These are phyloP conservation scores for Limnephilus auricula DNA, from an alignment of 2,888 invertebrate genomes.

Conservation along the genomic window DNA sequence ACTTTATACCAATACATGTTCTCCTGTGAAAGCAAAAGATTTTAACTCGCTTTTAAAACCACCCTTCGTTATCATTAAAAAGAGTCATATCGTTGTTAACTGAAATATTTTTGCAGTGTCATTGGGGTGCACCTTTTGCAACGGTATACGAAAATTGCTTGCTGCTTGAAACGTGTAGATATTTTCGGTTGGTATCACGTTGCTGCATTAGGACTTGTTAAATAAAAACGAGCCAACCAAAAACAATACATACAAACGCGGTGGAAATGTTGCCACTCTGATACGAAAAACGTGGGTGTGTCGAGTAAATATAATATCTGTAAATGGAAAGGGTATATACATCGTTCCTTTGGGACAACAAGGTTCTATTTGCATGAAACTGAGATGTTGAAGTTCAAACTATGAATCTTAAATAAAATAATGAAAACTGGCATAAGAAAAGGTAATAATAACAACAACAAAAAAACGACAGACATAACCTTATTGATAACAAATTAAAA, in stretches of 20 bases:
- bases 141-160: not conserved
- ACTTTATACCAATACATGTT: not conserved
- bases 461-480: too few relatives aligned
- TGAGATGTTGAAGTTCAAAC: too few relatives aligned
- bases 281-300: not conserved
- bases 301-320: not conserved
- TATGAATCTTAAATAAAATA: too few relatives aligned
- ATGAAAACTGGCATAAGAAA: too few relatives aligned
- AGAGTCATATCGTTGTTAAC: not conserved
- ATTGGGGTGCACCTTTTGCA: not conserved
- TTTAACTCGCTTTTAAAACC: not conserved
- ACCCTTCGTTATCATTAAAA: not conserved
- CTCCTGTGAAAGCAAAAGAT: slow-evolving; percentile 8
- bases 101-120: not conserved
- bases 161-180: not conserved
- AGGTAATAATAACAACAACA: too few relatives aligned
- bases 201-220: slow-evolving; percentile 1
- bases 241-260: not conserved
- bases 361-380: too few relatives aligned
- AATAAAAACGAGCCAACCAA: not conserved
- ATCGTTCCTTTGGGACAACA: too few relatives aligned
- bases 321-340: not conserved
- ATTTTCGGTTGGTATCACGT: not conserved
- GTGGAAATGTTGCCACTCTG: not conserved
- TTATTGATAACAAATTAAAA: too few relatives aligned